Evolutionary conservation across 2,888 invertebrate genomes (phyloP).

Genomic region (Rhaphigaster nebulosa): DNA sequence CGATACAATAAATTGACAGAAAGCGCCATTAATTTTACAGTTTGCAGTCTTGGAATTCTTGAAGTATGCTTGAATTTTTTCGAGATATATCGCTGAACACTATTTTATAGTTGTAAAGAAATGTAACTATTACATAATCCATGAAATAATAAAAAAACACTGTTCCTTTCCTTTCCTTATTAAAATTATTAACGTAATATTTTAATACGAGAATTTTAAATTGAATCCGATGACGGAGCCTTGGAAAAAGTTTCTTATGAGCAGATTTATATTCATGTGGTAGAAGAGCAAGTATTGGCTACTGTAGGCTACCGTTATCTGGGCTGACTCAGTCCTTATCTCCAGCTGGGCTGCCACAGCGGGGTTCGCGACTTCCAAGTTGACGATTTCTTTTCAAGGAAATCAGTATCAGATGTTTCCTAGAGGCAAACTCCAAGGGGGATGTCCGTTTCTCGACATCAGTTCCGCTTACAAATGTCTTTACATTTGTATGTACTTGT

Average conservation of each 20-base stretch:
- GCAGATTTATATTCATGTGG: not conserved
- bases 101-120: too few relatives aligned
- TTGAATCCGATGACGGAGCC: not conserved
- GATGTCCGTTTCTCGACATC: not conserved
- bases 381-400: not conserved
- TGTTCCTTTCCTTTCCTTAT: too few relatives aligned
- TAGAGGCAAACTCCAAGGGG: not conserved
- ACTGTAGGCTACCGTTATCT: not conserved
- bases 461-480: not conserved
- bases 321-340: constrained; percentile 9
- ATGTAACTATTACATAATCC: too few relatives aligned
- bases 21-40: too few relatives aligned
- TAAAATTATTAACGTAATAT: not conserved
- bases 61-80: too few relatives aligned
- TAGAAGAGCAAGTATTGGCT: not conserved
- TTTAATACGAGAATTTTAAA: not conserved
- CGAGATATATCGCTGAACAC: too few relatives aligned
- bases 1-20: too few relatives aligned
- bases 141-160: too few relatives aligned
- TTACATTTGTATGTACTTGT: not conserved
- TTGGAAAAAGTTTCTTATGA: not conserved
- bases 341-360: not conserved
- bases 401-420: not conserved
- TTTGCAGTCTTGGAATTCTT: too few relatives aligned
- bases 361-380: not conserved